A percentile compares a stretch with the other conserved stretches of the same genome.
Conservation (phyloP, 1,140 invertebrate genomes). For the Carposina sasakii region DNA sequence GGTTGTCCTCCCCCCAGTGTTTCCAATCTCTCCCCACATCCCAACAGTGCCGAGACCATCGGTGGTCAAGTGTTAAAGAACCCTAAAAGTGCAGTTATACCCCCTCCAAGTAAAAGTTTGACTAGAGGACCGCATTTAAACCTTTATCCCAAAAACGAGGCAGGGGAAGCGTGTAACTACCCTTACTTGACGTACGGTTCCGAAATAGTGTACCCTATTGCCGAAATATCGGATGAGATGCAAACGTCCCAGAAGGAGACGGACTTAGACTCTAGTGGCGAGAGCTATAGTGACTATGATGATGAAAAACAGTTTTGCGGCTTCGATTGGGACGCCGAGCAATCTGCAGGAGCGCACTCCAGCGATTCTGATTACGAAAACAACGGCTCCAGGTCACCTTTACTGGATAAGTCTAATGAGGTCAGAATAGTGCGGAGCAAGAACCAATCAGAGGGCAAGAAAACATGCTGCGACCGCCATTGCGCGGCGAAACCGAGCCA, state of each 20-base stretch:
- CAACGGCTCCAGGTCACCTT: conserved; percentile 74
- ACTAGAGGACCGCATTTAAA: conserved; percentile 79
- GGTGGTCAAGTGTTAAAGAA: conserved; percentile 75
- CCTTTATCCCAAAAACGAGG: conserved; percentile 73
- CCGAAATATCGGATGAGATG: conserved; percentile 87
- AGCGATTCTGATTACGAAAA: conserved; percentile 75
- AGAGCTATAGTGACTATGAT: conserved; percentile 72
- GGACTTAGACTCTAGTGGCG: conserved; percentile 73
- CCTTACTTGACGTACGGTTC: conserved; percentile 81
- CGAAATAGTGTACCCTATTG: conserved; percentile 88
- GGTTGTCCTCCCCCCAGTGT: conserved; percentile 77
- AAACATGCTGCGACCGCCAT: conserved; percentile 58
- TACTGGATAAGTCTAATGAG: conserved; percentile 64
- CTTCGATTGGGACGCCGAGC: conserved; percentile 68
- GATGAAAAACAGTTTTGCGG: conserved; percentile 72
- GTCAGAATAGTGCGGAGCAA: conserved; percentile 58
- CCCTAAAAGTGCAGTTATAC: conserved; percentile 75
- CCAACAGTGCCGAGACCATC: conserved; percentile 79
- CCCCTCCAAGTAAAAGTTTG: conserved; percentile 77
- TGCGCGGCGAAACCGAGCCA: conserved; percentile 40
- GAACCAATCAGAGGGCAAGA: conserved; percentile 55
- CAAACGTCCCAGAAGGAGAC: conserved; percentile 79
- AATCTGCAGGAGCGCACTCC: conserved; percentile 61
- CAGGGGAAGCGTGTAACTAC: conserved; percentile 68
- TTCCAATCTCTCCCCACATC: conserved; percentile 76